These are phyloP conservation scores for Pimpla rufipes DNA, from an alignment of 2,888 invertebrate species.

Conservation along the genomic window DNA sequence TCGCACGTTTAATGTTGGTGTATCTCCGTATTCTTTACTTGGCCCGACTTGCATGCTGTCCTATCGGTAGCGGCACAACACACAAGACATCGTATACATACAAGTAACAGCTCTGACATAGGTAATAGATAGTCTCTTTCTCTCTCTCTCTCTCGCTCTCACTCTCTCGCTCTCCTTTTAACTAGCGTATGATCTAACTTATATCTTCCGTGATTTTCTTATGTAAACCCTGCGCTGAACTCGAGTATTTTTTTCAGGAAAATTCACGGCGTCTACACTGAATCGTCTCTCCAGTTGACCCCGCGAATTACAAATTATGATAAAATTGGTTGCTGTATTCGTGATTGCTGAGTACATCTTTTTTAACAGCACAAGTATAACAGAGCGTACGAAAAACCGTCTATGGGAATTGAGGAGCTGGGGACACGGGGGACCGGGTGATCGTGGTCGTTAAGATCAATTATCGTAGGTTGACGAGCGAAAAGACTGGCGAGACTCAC, in stretches of 20 bases:
- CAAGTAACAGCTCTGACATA: conserved; percentile 67
- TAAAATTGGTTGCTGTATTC: background rate
- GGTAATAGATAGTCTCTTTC: conserved; percentile 64
- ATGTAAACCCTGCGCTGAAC: background rate
- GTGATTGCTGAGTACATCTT: background rate
- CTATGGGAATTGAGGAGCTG: conserved; percentile 29
- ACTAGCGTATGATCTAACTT: background rate
- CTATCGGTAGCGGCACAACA: conserved; percentile 85
- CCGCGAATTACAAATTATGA: too few relatives aligned
- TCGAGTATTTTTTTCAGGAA: background rate
- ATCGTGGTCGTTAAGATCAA: conserved; percentile 1
- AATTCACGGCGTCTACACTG: background rate
- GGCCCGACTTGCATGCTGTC: conserved; percentile 85
- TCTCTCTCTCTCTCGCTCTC: background rate
- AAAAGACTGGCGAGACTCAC: conserved; percentile 87
- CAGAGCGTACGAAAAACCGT: conserved; percentile 65
- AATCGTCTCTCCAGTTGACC: background rate
- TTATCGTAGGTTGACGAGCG: background rate
- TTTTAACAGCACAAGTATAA: conserved; percentile 30
- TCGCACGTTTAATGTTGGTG: conserved; percentile 84
- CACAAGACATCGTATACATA: conserved; percentile 84
- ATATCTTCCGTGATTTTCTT: background rate
- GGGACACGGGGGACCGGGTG: conserved; percentile 16
- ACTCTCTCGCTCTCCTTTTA: background rate
- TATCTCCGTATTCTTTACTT: conserved; percentile 85